Evolutionary conservation across 2,888 invertebrate genomes (phyloP), one percentile per base, ranked within the genome.

Genomic region (Drosophila maculinotata): DNA sequence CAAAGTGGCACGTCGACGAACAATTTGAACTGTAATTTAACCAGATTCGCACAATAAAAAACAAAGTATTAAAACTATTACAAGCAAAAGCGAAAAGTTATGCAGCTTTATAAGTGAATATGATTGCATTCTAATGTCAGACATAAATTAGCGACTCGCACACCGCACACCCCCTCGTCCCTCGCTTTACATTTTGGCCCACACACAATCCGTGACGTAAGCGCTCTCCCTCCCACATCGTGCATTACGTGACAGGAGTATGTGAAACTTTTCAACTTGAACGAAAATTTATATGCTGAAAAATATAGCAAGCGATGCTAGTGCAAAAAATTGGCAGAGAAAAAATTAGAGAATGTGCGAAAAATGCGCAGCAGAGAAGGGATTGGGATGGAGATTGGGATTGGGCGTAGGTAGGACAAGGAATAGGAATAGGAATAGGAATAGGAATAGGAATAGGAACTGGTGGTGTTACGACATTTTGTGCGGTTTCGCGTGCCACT

Each of bases 91-190:
- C 63, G 45, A 82, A 79, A 79, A 79, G 79, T 79, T 79, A 70
- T 79, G 83, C 77, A 76, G 49, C 79, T 82, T 79, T 85, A 73
- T 85, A 85, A 81, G 80, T 81, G 80, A 85, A 81, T 81, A 79
- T 81, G 86, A 81, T 81, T 81, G 86, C 80, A 79, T 85, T 81
- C 86, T 85, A 81, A 81, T 81, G 80, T 82, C 80, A 76, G 70
- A 68, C 86, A 81, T 81, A 85, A 81, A 81, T 81, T 81, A 82
- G 76, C 83, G 60, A 67, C 72, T 72, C 59, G 65, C 69, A 81
- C 42, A 64, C 78, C 51, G 60, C 45, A 39, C 25, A 63, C 39
- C 26, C n/a, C 39, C 26, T 10, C 12, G 6, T n/a, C 8, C 41
- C 28, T 14, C 28, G 15, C 39, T 8, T 9, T 25, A 14, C 15